phyloP scores from a whole-genome alignment of 2,113 vertebrate species.

The human region DNA sequence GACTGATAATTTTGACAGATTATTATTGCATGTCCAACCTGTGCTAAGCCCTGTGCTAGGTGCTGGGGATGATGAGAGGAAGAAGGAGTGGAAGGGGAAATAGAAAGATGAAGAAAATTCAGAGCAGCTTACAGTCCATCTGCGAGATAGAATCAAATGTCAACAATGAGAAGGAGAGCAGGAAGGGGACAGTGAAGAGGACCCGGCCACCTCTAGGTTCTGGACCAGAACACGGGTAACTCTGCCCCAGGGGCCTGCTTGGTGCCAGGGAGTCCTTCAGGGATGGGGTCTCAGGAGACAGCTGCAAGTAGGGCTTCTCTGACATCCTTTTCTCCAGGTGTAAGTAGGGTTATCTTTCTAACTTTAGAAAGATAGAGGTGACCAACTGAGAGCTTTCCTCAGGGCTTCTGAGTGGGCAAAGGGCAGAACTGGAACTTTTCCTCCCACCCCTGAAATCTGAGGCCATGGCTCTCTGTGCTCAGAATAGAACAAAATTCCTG shows the following conservation, averaged over 20 bases:
- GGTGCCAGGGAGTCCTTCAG: not conserved
- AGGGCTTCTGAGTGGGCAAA: too few species aligned
- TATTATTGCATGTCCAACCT: not conserved
- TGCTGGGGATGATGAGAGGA: not conserved
- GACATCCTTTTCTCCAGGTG: not conserved
- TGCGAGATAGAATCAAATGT: not conserved
- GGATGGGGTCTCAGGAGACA: not conserved
- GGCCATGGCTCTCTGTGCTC: not conserved
- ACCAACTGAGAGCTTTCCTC: not conserved
- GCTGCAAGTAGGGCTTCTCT: too few species aligned
- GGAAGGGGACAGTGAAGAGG: not conserved
- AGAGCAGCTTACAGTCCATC: not conserved
- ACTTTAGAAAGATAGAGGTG: not conserved
- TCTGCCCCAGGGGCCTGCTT: accelerated
- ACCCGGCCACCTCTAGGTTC: not conserved
- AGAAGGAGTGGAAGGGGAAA: not conserved
- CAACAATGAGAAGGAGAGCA: not conserved
- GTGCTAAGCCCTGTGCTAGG: not conserved
- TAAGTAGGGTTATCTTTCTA: not conserved
- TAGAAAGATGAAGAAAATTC: not conserved
- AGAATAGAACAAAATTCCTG: not conserved
- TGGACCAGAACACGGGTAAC: not conserved
- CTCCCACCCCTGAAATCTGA: not conserved
- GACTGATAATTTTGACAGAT: not conserved
- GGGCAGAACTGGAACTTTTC: not conserved